Evolutionary conservation across 2,888 invertebrate genomes (phyloP).

Genomic region (Ypsolopha sequella): DNA sequence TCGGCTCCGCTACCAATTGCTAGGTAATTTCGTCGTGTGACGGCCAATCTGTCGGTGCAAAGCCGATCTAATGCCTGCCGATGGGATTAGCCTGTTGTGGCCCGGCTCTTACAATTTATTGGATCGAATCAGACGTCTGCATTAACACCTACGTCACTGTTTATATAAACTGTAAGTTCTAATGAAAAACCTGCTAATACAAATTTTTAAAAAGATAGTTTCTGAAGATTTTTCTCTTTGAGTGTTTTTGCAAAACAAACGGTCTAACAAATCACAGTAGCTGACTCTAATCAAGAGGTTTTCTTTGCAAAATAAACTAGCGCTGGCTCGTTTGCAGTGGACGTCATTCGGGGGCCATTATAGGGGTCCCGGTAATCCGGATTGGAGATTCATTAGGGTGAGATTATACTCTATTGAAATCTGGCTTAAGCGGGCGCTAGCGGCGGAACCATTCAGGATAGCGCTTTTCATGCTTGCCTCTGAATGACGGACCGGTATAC

Average conservation of each 20-base stretch:
- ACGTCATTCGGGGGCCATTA: conserved; percentile 42
- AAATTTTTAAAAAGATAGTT: neutral
- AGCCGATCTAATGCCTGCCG: conserved; percentile 65
- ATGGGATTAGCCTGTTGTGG: conserved; percentile 66
- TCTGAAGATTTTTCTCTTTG: too few species aligned
- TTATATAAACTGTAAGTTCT: too few species aligned
- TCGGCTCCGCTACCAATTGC: conserved; percentile 65
- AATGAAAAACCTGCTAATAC: neutral
- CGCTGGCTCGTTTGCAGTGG: conserved; percentile 46
- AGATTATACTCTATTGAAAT: conserved; percentile 72
- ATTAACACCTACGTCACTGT: conserved; percentile 22
- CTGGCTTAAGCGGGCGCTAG: conserved; percentile 51
- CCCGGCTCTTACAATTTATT: conserved; percentile 62
- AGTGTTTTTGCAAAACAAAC: too few species aligned
- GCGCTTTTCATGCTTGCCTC: neutral
- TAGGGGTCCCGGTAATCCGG: conserved; percentile 62
- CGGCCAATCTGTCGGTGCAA: conserved; percentile 64
- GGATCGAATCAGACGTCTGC: conserved; percentile 43
- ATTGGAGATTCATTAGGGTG: conserved; percentile 70
- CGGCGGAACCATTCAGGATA: conserved; percentile 3
- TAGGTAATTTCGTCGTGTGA: conserved; percentile 65
- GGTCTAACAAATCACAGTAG: too few species aligned
- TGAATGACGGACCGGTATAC: neutral
- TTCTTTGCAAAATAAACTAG: conserved; percentile 33
- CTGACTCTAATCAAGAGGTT: conserved; percentile 42